Percentiles rank a stretch among this genome's conserved stretches.
These are phyloP conservation scores for Tyrophagus putrescentiae DNA, from an alignment of 1,140 invertebrate species.

Conservation along the genomic window DNA sequence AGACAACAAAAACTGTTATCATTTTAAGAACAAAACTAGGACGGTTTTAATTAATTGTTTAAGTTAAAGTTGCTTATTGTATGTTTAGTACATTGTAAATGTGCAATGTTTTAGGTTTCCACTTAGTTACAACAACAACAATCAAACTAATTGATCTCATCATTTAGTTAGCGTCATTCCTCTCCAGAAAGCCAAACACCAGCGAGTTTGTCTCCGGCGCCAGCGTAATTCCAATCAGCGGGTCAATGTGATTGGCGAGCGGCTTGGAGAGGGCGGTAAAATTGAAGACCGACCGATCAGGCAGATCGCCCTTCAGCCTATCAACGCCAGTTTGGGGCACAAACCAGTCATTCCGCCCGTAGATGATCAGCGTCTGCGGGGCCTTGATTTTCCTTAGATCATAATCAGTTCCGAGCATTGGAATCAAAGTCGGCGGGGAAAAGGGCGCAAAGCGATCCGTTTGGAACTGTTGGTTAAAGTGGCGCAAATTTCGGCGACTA, in stretches of 20 bases:
- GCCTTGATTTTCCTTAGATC: constrained; percentile 4
- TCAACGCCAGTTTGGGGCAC: background rate
- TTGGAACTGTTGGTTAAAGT: constrained; percentile 36
- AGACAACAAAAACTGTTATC: no score
- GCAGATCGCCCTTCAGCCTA: background rate
- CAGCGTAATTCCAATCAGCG: constrained; percentile 8
- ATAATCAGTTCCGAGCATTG: background rate
- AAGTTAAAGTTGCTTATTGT: no score
- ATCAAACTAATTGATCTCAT: no score
- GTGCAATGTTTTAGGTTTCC: no score
- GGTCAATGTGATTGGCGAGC: background rate
- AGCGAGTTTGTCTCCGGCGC: no score
- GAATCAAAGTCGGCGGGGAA: background rate
- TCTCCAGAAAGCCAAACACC: no score
- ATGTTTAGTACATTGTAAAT: no score
- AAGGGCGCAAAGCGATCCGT: background rate
- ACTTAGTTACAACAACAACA: no score
- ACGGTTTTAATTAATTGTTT: no score
- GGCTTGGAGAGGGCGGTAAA: background rate
- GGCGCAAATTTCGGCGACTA: constrained; percentile 54
- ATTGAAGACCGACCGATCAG: background rate
- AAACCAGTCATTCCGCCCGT: background rate
- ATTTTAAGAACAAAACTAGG: no score
- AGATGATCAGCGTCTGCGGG: background rate
- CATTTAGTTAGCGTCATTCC: no score